phyloP scores from a whole-genome alignment of 2,888 invertebrate species.

The Dascillus cervinus region DNA sequence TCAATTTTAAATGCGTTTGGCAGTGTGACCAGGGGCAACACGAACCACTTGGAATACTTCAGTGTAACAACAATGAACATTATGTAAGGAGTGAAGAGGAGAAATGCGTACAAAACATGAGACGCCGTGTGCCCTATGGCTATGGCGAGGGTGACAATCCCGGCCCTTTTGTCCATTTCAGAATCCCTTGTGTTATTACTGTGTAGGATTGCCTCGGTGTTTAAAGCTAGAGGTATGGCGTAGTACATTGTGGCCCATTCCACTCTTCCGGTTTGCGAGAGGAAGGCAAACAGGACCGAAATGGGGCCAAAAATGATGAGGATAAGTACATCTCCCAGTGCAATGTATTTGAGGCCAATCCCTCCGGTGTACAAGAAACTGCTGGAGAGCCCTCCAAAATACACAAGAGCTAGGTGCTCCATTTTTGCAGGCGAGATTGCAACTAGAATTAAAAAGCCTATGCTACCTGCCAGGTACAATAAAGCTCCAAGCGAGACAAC shows the following conservation, averaged over 20 bases:
- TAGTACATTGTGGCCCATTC: conserved; percentile 88
- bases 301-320: conserved; percentile 91
- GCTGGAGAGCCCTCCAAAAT: conserved; percentile 90
- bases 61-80: conserved; percentile 79
- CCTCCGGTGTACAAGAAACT: conserved; percentile 97
- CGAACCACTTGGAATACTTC: conserved; percentile 80
- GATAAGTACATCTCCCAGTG: conserved; percentile 86
- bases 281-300: conserved; percentile 86
- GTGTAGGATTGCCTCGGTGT: conserved; percentile 92
- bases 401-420: conserved; percentile 90
- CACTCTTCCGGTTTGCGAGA: conserved; percentile 87
- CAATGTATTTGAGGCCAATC: conserved; percentile 91
- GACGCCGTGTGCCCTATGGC: conserved; percentile 86
- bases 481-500: conserved; percentile 84
- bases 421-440: conserved; percentile 79
- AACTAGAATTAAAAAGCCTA: conserved; percentile 37
- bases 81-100: conserved; percentile 86
- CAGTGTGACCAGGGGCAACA: conserved; percentile 80
- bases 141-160: conserved; percentile 93
- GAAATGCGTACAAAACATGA: conserved; percentile 80
- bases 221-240: conserved; percentile 87
- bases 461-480: conserved; percentile 78
- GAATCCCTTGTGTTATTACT: conserved; percentile 92
- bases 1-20: conserved; percentile 86
- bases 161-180: conserved; percentile 79